Conservation (phyloP, 2,797 vertebrate species). For the Ataeniobius toweri region DNA sequence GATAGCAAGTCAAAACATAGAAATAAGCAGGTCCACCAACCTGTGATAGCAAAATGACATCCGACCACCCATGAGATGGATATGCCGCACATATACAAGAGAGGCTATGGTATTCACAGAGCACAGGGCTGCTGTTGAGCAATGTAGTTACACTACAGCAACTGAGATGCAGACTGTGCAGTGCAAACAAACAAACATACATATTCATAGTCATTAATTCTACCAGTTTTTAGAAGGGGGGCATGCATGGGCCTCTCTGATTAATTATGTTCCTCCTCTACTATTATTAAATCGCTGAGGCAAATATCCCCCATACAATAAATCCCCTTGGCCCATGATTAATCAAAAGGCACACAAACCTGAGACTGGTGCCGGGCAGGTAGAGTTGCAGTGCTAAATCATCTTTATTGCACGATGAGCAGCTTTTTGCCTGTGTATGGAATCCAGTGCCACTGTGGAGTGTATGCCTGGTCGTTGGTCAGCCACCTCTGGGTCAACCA, state of each 20-base stretch:
- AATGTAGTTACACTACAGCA: constrained; percentile 31
- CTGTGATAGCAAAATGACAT: constrained; percentile 25
- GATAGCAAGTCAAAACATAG: constrained; percentile 49
- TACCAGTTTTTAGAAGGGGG: constrained; percentile 67
- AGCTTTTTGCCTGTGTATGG: constrained; percentile 60
- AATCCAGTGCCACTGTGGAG: constrained; percentile 45
- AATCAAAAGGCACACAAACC: constrained; percentile 80
- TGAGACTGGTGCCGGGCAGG: constrained; percentile 79
- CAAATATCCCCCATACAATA: constrained; percentile 84
- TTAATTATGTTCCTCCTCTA: constrained; percentile 82
- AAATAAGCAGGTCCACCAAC: constrained; percentile 41
- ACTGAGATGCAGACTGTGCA: constrained; percentile 30
- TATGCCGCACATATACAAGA: constrained; percentile 31
- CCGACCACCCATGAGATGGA: constrained; percentile 52
- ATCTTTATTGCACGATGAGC: constrained; percentile 79
- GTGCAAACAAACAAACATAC: constrained; percentile 80
- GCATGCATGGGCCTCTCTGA: constrained; percentile 72
- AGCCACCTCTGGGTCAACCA: constrained; percentile 52
- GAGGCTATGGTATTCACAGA: constrained; percentile 28
- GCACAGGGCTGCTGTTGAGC: constrained; percentile 23
- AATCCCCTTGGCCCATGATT: constrained; percentile 83
- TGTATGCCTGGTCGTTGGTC: constrained; percentile 59
- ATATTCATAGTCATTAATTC: constrained; percentile 85
- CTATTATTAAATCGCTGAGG: constrained; percentile 87
- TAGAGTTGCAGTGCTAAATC: constrained; percentile 81